Base-by-base conservation (phyloP, 2,888 invertebrate species). In the Pseudococcus viburni region DNA sequence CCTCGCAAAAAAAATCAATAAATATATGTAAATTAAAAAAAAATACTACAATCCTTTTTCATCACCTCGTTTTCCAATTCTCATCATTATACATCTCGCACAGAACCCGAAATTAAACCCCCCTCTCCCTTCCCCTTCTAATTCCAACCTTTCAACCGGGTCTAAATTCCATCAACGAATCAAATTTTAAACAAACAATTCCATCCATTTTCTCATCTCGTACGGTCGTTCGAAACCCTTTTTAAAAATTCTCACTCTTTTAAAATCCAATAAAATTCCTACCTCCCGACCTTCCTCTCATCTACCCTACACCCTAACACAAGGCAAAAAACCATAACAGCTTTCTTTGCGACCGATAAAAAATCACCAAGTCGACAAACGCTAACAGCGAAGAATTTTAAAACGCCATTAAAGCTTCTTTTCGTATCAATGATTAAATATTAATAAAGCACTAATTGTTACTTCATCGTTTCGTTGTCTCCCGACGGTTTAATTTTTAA, bases 371-470 rank as follows among this genome's bases (percentile, higher is more conserved):
- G 73, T 68, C 68, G 68, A 17, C 59, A 68, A 68, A 68, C 26
- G 26, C 26, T 0, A 26, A 12, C 19, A 26, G 15, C 33, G 73
- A 73, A 73, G 19, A 73, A 39, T 33, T 73, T 12, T 15, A 73
- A 73, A 73, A 64, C 22, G 64, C 64, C 22, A 64, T 64, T 64
- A 26, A 33, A 33, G 39, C 33, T 73, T 33, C 73, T 73, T 73
- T 33, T 73, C 73, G 73, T 33, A 73, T 73, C 73, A 73, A 73
- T 73, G 33, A 73, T 73, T 33, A 73, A 73, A 73, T 73, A 73
- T 73, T 73, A 73, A 73, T 73, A 73, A 73, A 33, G 33, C 39
- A 9, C 73, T 73, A 73, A 73, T 73, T 73, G 73, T 73, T 33
- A 26, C 39, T 15, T 33, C 73, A 33, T 64, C 64, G 48, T 51